A percentile compares a stretch with the other conserved stretches of the same genome.
These are phyloP conservation scores for Drosophila hamatofila DNA, from an alignment of 2,888 invertebrate genomes.

Conservation along the genomic window DNA sequence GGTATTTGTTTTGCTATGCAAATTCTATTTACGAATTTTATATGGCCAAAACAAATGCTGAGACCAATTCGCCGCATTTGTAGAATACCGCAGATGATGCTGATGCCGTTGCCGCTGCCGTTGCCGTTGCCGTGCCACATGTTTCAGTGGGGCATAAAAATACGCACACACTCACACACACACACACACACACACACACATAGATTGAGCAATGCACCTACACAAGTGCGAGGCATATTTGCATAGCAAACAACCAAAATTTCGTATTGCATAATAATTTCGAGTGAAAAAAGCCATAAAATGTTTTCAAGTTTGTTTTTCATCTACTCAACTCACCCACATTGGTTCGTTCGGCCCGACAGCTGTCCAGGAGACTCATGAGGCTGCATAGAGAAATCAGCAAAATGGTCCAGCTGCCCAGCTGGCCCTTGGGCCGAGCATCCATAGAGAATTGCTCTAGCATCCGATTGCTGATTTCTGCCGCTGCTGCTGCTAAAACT, in stretches of 20 bases:
- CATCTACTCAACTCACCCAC: slow-evolving; percentile 59
- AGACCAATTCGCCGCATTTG: slow-evolving; percentile 50
- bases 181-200: slow-evolving; percentile 17
- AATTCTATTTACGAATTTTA: slow-evolving; percentile 65
- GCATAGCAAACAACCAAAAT: slow-evolving; percentile 26
- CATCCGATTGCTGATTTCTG: slow-evolving; percentile 23
- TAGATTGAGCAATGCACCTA: slow-evolving; percentile 9
- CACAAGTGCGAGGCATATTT: slow-evolving; percentile 29
- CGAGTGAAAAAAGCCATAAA: slow-evolving; percentile 8
- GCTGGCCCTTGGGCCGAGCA: background rate
- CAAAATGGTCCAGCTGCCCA: slow-evolving; percentile 20
- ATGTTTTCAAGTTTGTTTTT: background rate
- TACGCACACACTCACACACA: slow-evolving; percentile 23
- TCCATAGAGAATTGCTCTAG: background rate
- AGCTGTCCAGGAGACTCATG: slow-evolving; percentile 26
- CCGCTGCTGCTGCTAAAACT: background rate
- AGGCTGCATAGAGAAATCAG: slow-evolving; percentile 45
- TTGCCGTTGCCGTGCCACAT: slow-evolving; percentile 29
- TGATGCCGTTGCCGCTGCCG: background rate
- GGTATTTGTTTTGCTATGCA: slow-evolving; percentile 72
- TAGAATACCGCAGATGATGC: slow-evolving; percentile 19
- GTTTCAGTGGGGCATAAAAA: slow-evolving; percentile 46
- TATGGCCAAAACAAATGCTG: slow-evolving; percentile 30
- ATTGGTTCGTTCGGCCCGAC: slow-evolving; percentile 64
- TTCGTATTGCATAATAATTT: slow-evolving; percentile 53